Conservation (phyloP, 2,113 vertebrate genomes). For the Peucedramus taeniatus region DNA sequence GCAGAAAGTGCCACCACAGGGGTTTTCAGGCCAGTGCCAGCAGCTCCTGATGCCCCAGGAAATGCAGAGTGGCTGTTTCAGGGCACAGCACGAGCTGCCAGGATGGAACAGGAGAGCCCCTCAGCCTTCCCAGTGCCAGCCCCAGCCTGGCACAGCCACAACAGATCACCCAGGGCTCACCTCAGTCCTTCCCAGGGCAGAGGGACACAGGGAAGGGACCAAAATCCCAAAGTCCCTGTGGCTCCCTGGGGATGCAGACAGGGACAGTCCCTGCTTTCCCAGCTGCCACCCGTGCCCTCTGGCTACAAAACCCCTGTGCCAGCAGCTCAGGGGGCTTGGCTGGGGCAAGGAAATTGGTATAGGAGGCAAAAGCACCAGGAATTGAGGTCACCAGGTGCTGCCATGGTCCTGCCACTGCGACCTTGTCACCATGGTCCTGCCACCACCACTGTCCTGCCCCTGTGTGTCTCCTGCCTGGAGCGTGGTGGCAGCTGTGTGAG, state of each 20-base stretch:
- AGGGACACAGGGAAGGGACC: neutral
- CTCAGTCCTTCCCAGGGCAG: rapidly evolving
- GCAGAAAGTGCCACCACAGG: neutral
- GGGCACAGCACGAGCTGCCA: neutral
- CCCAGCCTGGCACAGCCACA: neutral
- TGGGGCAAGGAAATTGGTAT: neutral
- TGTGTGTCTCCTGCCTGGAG: rapidly evolving
- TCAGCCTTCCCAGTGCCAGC: neutral
- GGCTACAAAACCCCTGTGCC: neutral
- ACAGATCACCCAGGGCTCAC: rapidly evolving
- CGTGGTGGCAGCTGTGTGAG: rapidly evolving
- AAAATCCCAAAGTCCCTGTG: rapidly evolving
- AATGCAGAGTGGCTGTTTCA: neutral
- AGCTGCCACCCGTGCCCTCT: neutral
- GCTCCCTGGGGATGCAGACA: neutral
- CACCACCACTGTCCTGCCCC: rapidly evolving
- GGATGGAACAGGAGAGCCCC: neutral
- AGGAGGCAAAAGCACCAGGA: neutral
- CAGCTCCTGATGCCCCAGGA: neutral
- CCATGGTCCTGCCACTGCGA: neutral
- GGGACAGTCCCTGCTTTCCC: neutral
- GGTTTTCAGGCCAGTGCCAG: neutral
- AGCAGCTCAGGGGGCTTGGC: neutral
- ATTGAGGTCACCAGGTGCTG: neutral
- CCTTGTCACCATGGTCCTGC: rapidly evolving